phyloP scores from a whole-genome alignment of 2,797 vertebrate genomes.

The Brachymystax lenok region DNA sequence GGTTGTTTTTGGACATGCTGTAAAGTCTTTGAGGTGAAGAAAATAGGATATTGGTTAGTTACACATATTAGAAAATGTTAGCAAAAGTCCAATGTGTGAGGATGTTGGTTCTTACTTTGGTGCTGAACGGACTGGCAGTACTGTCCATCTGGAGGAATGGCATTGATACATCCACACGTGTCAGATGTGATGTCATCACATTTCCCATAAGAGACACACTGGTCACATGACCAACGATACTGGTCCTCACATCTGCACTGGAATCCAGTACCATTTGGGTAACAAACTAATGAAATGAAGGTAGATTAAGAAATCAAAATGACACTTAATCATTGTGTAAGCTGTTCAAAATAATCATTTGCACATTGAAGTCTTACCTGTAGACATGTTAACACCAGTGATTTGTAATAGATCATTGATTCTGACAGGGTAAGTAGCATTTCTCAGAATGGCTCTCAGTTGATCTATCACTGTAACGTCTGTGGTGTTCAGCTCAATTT shows the following conservation, averaged over 20 bases:
- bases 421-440: slow-evolving; percentile 15
- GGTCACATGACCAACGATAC: too few relatives aligned
- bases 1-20: too few relatives aligned
- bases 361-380: slow-evolving; percentile 3
- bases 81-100: too few relatives aligned
- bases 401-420: slow-evolving; percentile 13
- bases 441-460: slow-evolving; percentile 10
- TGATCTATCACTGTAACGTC: neutral
- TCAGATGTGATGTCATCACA: too few relatives aligned
- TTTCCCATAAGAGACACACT: too few relatives aligned
- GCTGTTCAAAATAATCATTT: neutral
- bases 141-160: too few relatives aligned
- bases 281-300: neutral
- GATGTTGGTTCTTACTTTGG: too few relatives aligned
- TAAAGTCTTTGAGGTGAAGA: too few relatives aligned
- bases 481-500: slow-evolving; percentile 15
- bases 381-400: slow-evolving; percentile 26
- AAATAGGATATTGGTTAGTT: too few relatives aligned
- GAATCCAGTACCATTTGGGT: slow-evolving; percentile 19
- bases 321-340: neutral
- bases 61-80: too few relatives aligned
- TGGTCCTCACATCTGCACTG: neutral
- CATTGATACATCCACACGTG: too few relatives aligned
- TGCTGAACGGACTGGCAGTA: too few relatives aligned
- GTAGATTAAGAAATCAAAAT: neutral